Evolutionary conservation across 2,797 vertebrate genomes (phyloP).

Genomic region (Philypnodon macrostomus): DNA sequence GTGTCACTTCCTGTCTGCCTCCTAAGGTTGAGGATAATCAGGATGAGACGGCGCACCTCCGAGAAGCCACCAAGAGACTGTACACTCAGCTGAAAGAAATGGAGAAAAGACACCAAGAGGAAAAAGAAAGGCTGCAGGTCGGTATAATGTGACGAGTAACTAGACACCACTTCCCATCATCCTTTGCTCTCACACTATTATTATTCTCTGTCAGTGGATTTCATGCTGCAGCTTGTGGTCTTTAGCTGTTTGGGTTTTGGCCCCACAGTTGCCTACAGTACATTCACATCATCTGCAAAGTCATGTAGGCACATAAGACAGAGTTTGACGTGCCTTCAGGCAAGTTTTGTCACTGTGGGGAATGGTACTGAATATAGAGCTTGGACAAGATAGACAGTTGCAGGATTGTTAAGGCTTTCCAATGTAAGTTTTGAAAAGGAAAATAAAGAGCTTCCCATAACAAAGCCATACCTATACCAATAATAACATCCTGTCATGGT

Average conservation of each 20-base stretch:
- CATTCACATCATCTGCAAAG: slow-evolving; percentile 17
- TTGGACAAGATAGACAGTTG: neutral
- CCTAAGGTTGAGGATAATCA: slow-evolving; percentile 57
- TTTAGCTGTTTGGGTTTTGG: slow-evolving; percentile 22
- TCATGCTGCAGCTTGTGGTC: slow-evolving; percentile 20
- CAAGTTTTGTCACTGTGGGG: neutral
- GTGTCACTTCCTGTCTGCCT: slow-evolving; percentile 24
- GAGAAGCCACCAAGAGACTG: slow-evolving; percentile 72
- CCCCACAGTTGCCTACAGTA: no score
- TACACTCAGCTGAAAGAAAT: slow-evolving; percentile 79
- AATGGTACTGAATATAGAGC: neutral
- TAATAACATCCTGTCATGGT: no score
- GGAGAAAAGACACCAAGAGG: slow-evolving; percentile 80
- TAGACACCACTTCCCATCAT: slow-evolving; percentile 23
- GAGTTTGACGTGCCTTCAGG: slow-evolving; percentile 3
- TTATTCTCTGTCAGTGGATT: slow-evolving; percentile 35
- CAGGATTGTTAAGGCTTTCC: neutral
- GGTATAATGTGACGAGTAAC: slow-evolving; percentile 27
- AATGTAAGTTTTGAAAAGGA: neutral
- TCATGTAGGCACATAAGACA: slow-evolving; percentile 17
- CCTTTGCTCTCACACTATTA: slow-evolving; percentile 27
- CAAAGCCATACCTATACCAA: no score
- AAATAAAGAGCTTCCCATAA: no score
- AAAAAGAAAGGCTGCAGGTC: slow-evolving; percentile 80
- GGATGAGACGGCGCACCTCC: slow-evolving; percentile 71